Percentiles rank a stretch among this genome's conserved stretches.
phyloP scores from a whole-genome alignment of 2,797 vertebrate genomes.

The Crocidura indochinensis region DNA sequence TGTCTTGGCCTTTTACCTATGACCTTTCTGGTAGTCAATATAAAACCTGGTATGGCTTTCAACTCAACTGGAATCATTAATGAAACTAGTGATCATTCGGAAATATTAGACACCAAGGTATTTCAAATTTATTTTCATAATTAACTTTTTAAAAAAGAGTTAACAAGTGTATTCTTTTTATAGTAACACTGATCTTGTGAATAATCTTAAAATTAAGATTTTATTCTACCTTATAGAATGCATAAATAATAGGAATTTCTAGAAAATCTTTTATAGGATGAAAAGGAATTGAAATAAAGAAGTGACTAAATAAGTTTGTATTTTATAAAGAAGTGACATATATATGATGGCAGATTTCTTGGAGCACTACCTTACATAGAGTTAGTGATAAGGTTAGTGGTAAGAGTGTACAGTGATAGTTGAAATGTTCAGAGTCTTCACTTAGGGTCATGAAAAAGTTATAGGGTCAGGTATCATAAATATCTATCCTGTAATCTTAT shows the following conservation, averaged over 20 bases:
- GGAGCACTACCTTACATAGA: too few species aligned
- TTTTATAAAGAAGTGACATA: slow-evolving; percentile 6
- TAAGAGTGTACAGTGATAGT: too few species aligned
- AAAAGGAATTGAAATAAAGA: slow-evolving; percentile 34
- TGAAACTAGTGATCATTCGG: slow-evolving; percentile 70
- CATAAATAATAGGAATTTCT: slow-evolving; percentile 4
- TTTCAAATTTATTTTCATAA: slow-evolving; percentile 48
- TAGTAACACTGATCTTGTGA: not conserved
- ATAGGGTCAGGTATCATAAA: not conserved
- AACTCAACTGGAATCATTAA: slow-evolving; percentile 88
- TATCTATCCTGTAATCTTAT: too few species aligned
- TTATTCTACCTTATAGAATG: slow-evolving; percentile 22
- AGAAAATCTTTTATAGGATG: slow-evolving; percentile 20
- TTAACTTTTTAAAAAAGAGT: slow-evolving; percentile 55
- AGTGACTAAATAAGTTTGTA: not conserved
- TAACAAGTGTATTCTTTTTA: not conserved
- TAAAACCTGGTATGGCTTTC: slow-evolving; percentile 86
- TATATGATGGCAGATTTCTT: not conserved
- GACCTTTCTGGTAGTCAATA: slow-evolving; percentile 93
- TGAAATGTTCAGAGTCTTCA: not conserved
- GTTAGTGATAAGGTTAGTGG: too few species aligned
- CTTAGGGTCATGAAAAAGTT: not conserved
- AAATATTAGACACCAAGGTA: slow-evolving; percentile 90
- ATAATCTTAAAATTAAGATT: slow-evolving; percentile 14
- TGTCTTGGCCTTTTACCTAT: slow-evolving; percentile 96